Evolutionary conservation across 2,113 vertebrate species (phyloP).

Genomic region (Megalops atlanticus): DNA sequence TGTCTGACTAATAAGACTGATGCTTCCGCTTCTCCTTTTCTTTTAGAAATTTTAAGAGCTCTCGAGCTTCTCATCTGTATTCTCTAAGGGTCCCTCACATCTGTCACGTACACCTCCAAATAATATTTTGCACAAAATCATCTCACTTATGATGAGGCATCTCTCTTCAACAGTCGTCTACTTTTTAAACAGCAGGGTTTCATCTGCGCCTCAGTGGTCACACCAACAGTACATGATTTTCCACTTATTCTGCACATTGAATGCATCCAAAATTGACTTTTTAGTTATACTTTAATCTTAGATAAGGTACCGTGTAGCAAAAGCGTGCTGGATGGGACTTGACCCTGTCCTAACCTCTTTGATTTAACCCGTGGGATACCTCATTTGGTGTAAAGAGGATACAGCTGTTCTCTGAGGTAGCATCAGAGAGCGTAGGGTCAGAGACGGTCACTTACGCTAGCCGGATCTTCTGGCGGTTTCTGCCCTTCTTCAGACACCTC

Average conservation of each 20-base stretch:
- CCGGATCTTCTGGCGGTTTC: constrained; percentile 77
- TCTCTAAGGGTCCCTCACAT: not conserved
- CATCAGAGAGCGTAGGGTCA: not conserved
- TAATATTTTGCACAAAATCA: not conserved
- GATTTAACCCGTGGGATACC: too few relatives aligned
- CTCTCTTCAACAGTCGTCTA: not conserved
- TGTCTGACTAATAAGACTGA: not conserved
- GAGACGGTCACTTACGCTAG: constrained; percentile 77
- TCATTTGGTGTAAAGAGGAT: too few relatives aligned
- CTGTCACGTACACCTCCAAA: not conserved
- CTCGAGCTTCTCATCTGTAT: not conserved
- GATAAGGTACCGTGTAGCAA: too few relatives aligned
- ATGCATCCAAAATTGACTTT: too few relatives aligned
- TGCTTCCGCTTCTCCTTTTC: not conserved
- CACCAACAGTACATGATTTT: too few relatives aligned
- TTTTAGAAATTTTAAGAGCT: not conserved
- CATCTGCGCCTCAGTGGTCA: too few relatives aligned
- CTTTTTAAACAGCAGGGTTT: too few relatives aligned
- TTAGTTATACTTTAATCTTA: too few relatives aligned
- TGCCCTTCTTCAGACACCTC: constrained; percentile 83
- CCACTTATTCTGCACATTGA: too few relatives aligned
- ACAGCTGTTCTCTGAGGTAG: not conserved
- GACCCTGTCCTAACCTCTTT: too few relatives aligned
- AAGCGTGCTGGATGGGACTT: too few relatives aligned
- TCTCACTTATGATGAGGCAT: not conserved